Evolutionary conservation across 1,140 invertebrate genomes (phyloP), one percentile per base, ranked within the genome.

Genomic region (Aphis craccivora): DNA sequence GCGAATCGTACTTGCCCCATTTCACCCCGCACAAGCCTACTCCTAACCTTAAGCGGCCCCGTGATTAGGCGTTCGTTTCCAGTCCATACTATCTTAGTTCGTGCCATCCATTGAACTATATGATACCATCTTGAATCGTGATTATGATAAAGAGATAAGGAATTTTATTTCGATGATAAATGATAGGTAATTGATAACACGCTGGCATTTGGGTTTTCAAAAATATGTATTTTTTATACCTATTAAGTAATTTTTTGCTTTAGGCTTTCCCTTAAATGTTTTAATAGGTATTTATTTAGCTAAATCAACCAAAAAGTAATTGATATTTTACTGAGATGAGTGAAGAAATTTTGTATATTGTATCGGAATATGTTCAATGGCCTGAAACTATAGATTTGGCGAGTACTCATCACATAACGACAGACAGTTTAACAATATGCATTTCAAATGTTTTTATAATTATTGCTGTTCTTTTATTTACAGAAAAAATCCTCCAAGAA

Each of bases 281-380:
- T 83, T 8, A 37, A 30, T 48, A 18, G 1, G 11, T 7, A 45
- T 45, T 25, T 84, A 25, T 40, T 40, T 76, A 35, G 1, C 9
- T 11, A 2, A 43, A 43, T 25, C 11, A 4, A 30, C 9, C 8
- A 5, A 7, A 48, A n/a, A 25, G 20, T 25, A n/a, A 8, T 45
- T 18, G 43, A 35, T 51, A 55, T 55, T 37, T 40, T 11, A 4
- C 53, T 14, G 37, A 35, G 55, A 93, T 93, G 91, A 84, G 48
- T 3, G 91, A 93, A 93, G 48, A 93, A 84, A 84, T 84, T 25
- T 83, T 93, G 67, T 93, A 86, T 14, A 93, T 93, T 8, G 91
- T 93, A 30, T 93, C 91, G 11, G 91, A 93, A 11, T 93, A 93
- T 20, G 35, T 86, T 43, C 76, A 93, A 37, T 93, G 81, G 91